Percentiles rank a stretch among this genome's conserved stretches.
phyloP scores from a whole-genome alignment of 2,888 invertebrate genomes.

The Helleia helle region DNA sequence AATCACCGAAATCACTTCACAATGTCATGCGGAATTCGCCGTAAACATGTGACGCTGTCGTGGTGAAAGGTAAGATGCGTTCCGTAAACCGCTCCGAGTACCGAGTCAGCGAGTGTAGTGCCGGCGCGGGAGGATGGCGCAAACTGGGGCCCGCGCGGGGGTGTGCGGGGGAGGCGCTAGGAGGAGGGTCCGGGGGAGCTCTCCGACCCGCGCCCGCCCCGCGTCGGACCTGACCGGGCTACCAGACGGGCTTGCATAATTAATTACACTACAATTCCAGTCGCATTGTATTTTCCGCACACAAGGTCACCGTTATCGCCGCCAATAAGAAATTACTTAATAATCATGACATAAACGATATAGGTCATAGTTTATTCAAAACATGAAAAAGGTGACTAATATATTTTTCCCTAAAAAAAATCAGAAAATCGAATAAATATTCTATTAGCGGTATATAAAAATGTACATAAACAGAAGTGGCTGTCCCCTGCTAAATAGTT shows the following conservation, averaged over 20 bases:
- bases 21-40: constrained; percentile 51
- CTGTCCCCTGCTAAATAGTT: no score
- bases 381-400: no score
- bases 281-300: constrained; percentile 46
- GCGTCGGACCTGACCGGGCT: constrained; percentile 35
- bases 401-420: no score
- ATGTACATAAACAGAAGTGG: no score
- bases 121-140: constrained; percentile 66
- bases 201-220: constrained; percentile 23
- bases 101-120: constrained; percentile 58
- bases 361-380: no score
- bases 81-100: constrained; percentile 55
- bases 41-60: constrained; percentile 50
- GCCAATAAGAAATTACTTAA: constrained; percentile 11
- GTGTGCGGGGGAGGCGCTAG: no score
- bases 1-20: constrained; percentile 67
- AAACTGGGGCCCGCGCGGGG: constrained; percentile 54
- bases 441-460: no score
- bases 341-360: constrained; percentile 4
- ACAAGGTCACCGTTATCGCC: constrained; percentile 58
- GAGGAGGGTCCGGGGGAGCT: constrained; percentile 25
- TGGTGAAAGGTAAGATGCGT: constrained; percentile 68
- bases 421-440: no score
- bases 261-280: constrained; percentile 52
- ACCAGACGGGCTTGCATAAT: constrained; percentile 66